These are phyloP conservation scores for Podarcis muralis DNA, from an alignment of 2,113 vertebrate species.

Conservation along the genomic window DNA sequence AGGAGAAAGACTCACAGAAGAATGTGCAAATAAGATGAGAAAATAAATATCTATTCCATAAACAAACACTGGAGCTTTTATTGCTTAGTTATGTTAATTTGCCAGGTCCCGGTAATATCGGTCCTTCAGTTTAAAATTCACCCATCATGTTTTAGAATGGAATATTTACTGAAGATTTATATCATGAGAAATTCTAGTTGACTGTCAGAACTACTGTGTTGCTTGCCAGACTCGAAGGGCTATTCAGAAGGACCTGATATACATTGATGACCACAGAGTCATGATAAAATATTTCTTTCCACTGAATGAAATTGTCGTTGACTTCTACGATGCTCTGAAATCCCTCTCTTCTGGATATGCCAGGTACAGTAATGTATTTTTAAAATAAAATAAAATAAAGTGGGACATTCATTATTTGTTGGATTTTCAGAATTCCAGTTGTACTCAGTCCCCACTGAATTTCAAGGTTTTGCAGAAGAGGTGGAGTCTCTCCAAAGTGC, in stretches of 20 bases:
- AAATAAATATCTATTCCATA: not conserved
- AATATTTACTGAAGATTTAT: not conserved
- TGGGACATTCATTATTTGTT: too few relatives aligned
- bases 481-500: not conserved
- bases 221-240: constrained; percentile 83
- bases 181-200: not conserved
- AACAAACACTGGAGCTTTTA: not conserved
- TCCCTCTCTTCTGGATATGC: constrained; percentile 96
- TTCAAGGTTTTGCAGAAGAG: not conserved
- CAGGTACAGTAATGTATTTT: constrained; percentile 78
- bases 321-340: constrained; percentile 96
- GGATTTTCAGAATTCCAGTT: not conserved
- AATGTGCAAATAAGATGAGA: not conserved
- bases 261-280: constrained; percentile 91
- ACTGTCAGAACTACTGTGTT: not conserved
- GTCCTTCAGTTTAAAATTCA: not conserved
- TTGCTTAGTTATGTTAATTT: not conserved
- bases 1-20: not conserved
- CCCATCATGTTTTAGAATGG: not conserved
- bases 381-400: not conserved
- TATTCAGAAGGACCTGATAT: constrained; percentile 90
- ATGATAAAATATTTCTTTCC: constrained; percentile 95
- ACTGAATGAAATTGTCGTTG: constrained; percentile 94
- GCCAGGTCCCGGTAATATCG: not conserved
- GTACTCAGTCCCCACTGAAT: not conserved